Evolutionary conservation across 2,113 vertebrate genomes (phyloP).

Genomic region (Myrmecobius fasciatus): DNA sequence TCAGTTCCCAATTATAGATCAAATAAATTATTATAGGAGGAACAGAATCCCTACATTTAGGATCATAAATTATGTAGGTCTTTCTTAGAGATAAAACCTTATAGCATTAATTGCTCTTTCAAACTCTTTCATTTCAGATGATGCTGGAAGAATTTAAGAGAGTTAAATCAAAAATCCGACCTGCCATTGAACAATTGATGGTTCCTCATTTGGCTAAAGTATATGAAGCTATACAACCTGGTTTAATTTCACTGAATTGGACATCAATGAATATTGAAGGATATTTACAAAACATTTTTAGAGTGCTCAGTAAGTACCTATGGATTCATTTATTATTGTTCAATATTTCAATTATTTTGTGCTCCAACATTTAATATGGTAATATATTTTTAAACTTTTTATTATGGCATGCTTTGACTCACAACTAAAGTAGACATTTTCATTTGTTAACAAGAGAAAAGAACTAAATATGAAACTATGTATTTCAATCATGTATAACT

Average conservation of each 20-base stretch:
- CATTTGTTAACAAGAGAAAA: neutral
- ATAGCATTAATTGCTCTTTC: constrained; percentile 25
- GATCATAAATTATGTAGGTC: neutral
- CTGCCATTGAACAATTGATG: constrained; percentile 86
- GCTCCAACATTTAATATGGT: neutral
- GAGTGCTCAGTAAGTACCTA: constrained; percentile 87
- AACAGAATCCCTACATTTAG: neutral
- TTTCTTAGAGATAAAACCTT: neutral
- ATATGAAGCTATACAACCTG: constrained; percentile 90
- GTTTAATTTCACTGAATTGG: constrained; percentile 91
- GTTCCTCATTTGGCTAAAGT: constrained; percentile 88
- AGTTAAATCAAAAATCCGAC: constrained; percentile 91
- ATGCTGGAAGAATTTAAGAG: constrained; percentile 91
- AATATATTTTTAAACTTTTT: neutral
- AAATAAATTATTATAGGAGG: neutral
- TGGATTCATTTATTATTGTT: neutral
- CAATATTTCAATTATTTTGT: neutral
- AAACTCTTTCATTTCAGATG: constrained; percentile 81
- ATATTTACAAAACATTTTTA: constrained; percentile 86
- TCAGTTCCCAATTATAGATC: neutral
- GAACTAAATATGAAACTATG: neutral
- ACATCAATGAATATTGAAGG: constrained; percentile 92
- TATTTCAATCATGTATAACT: neutral
- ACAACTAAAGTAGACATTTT: neutral
- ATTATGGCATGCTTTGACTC: neutral